Evolutionary conservation across 2,113 vertebrate genomes (phyloP).

Genomic region (Tragelaphus imberbis): DNA sequence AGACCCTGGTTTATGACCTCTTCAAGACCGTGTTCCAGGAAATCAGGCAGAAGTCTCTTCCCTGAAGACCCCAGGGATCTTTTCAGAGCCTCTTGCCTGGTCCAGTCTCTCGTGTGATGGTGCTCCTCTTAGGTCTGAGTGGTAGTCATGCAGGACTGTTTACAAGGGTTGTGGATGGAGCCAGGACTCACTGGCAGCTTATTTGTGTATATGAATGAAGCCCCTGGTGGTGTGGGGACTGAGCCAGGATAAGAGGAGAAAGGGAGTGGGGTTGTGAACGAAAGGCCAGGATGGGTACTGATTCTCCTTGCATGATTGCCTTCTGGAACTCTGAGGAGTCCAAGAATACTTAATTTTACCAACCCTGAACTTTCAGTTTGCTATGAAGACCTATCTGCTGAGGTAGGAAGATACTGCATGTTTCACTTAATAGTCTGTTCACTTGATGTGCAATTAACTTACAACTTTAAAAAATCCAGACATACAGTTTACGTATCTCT

Average conservation of each 20-base stretch:
- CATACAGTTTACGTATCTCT: neutral
- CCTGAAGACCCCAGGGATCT: neutral
- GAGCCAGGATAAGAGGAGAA: neutral
- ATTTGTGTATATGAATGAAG: neutral
- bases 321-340: neutral
- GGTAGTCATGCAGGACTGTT: neutral
- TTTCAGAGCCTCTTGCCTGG: neutral
- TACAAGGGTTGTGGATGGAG: neutral
- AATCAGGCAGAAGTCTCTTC: neutral
- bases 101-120: neutral
- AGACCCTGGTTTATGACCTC: too few species aligned
- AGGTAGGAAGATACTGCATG: neutral
- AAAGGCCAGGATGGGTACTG: neutral
- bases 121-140: neutral
- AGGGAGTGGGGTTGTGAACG: neutral
- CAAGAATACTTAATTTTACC: neutral
- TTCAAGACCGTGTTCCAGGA: neutral
- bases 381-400: neutral
- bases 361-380: neutral
- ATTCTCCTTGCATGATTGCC: neutral
- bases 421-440: neutral
- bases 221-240: neutral
- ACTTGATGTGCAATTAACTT: neutral
- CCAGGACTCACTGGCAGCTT: neutral
- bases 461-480: neutral